Base-by-base conservation (phyloP, 2,113 vertebrate genomes). In the Lucifuga dentata region DNA sequence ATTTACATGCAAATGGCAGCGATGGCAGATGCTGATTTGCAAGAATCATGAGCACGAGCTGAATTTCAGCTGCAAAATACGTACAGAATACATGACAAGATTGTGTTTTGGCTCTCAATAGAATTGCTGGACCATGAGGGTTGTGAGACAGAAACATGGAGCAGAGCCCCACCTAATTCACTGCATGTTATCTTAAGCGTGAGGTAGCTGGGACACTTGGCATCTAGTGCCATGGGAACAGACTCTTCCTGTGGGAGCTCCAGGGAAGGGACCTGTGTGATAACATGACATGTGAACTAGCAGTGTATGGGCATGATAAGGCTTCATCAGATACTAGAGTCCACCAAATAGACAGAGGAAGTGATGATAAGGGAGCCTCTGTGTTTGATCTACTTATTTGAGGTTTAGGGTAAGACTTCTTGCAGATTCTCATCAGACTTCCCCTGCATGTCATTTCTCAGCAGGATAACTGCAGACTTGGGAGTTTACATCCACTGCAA, bases 201-300 rank as follows among this genome's bases (percentile, higher is more conserved):
- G 13, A 61, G 62, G 68, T 65, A 44, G 75, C 57, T 51, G 71
- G 71, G 75, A 81, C 77, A 48, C 72, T 69, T 81, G 68, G 76
- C 82, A 83, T 83, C 74, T 62, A 38, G 80, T 69, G 81, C 68
- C 87, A 84, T 76, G 83, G 84, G 88, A 86, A 56, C 56, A 46
- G 21, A 51, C 26, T 36, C 71, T 91, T 91, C 90, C 89, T 91
- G 90, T 90, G 89, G 86, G 88, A 77, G 73, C 82, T 58, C 78
- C 39, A 51, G 86, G 91, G 89, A 94, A 90, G 83, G 84, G 87
- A 87, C 88, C 80, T 68, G 81, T 71, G 78, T 71, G 87, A 94
- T 92, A 94, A 93, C 92, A 52, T 85, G 86, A 91, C 88, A 79
- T 92, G 87, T 82, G 81, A 92, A 83, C 87, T 77, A 85, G 78